A percentile compares a stretch with the other conserved stretches of the same genome.
phyloP scores from a whole-genome alignment of 2,888 invertebrate genomes.

The Colostygia pectinataria region DNA sequence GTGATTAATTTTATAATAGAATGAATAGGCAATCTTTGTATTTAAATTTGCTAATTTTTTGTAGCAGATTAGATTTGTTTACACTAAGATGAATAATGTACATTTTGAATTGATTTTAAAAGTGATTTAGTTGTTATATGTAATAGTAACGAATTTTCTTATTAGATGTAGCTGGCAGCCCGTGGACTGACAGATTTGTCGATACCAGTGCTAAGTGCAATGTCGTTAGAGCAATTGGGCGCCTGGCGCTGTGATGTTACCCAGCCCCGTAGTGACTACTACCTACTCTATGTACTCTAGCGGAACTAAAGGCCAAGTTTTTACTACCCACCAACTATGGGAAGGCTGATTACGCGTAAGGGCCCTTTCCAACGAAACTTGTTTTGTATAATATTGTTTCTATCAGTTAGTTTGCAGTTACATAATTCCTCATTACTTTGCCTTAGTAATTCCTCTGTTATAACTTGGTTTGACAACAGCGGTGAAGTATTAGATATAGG shows the following conservation, averaged over 20 bases:
- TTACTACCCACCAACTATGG: constrained; percentile 53
- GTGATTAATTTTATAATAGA: constrained; percentile 79
- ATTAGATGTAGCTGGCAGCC: constrained; percentile 75
- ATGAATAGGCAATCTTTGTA: constrained; percentile 80
- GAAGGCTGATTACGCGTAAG: constrained; percentile 66
- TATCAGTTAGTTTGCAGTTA: constrained; percentile 67
- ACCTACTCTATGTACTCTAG: constrained; percentile 21
- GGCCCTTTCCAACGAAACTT: constrained; percentile 73
- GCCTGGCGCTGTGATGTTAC: constrained; percentile 17
- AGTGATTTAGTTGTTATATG: constrained; percentile 83
- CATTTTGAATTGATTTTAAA: constrained; percentile 82
- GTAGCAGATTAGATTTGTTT: constrained; percentile 82
- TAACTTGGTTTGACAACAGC: constrained; percentile 72
- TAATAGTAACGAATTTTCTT: constrained; percentile 79
- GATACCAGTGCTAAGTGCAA: constrained; percentile 79
- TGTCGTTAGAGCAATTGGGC: constrained; percentile 58
- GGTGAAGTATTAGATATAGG: constrained; percentile 81
- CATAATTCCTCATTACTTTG: constrained; percentile 72
- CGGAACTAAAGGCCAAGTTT: constrained; percentile 42
- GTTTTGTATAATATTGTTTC: constrained; percentile 70
- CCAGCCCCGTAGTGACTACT: constrained; percentile 16
- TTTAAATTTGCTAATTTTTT: constrained; percentile 82
- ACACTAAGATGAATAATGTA: constrained; percentile 80
- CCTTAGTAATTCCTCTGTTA: constrained; percentile 70
- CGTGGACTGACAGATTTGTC: constrained; percentile 61